phyloP scores from a whole-genome alignment of 2,113 vertebrate species.

The Orthonyx spaldingii region DNA sequence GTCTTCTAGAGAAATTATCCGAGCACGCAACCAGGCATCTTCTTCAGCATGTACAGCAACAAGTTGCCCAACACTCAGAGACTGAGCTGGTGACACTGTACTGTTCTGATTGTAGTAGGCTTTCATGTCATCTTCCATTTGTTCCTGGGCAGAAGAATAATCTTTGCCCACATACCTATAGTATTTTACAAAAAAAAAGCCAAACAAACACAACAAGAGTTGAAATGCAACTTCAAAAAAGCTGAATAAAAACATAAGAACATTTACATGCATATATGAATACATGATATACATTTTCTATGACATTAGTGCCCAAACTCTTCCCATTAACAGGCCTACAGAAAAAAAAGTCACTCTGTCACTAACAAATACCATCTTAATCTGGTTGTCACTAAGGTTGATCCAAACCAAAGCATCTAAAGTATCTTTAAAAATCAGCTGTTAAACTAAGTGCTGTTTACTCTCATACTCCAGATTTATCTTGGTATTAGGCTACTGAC shows the following conservation, averaged over 20 bases:
- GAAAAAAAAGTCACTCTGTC: background rate
- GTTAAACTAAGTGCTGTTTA: background rate
- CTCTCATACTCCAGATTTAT: background rate
- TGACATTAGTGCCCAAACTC: background rate
- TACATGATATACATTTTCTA: background rate
- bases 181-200: background rate
- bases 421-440: background rate
- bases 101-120: slow-evolving; percentile 74
- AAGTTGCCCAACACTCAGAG: slow-evolving; percentile 75
- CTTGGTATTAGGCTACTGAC: background rate
- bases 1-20: slow-evolving; percentile 72
- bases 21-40: slow-evolving; percentile 82
- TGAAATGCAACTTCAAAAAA: background rate
- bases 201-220: background rate
- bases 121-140: slow-evolving; percentile 88
- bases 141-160: slow-evolving; percentile 86
- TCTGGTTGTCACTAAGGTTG: background rate
- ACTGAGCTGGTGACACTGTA: slow-evolving; percentile 2
- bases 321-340: background rate
- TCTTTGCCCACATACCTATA: slow-evolving; percentile 86
- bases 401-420: background rate
- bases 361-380: background rate
- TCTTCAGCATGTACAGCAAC: slow-evolving; percentile 83
- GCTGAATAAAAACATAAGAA: background rate
- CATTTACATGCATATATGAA: background rate